These are phyloP conservation scores for Labeo calbasu DNA, from an alignment of 2,797 vertebrate genomes.

Conservation along the genomic window DNA sequence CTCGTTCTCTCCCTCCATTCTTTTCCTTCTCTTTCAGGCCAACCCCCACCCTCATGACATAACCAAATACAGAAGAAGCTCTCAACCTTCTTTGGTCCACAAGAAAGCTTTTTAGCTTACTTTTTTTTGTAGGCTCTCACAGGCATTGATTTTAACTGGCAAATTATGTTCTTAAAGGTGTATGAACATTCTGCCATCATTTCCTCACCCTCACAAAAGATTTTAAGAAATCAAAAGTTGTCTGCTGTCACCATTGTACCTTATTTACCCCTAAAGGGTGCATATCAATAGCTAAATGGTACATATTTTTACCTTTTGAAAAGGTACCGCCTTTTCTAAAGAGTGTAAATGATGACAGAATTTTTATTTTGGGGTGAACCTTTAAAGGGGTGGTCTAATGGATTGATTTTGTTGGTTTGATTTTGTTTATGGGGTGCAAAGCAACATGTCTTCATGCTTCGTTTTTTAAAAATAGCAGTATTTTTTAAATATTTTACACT, in stretches of 20 bases:
- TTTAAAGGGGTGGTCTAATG: too few relatives aligned
- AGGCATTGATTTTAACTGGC: not conserved
- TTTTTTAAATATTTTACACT: too few relatives aligned
- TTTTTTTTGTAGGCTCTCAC: not conserved
- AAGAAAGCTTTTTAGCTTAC: too few relatives aligned
- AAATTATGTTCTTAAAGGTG: not conserved
- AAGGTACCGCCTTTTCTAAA: not conserved
- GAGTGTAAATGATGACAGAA: not conserved
- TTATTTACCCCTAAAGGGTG: not conserved
- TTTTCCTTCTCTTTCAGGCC: conserved; percentile 21
- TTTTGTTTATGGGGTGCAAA: too few relatives aligned
- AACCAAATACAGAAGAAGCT: conserved; percentile 2
- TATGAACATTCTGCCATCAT: not conserved
- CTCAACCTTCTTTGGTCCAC: not conserved
- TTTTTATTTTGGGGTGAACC: not conserved
- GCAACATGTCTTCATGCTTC: too few relatives aligned
- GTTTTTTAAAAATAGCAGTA: too few relatives aligned
- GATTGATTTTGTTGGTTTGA: too few relatives aligned
- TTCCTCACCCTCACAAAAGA: not conserved
- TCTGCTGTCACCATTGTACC: not conserved
- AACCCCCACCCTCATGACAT: conserved; percentile 11
- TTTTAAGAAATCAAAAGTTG: not conserved
- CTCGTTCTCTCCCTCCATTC: not conserved
- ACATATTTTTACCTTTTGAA: not conserved
- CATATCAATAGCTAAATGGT: not conserved